Base-by-base conservation (phyloP, 2,888 invertebrate genomes). In the Nasonia oneida region DNA sequence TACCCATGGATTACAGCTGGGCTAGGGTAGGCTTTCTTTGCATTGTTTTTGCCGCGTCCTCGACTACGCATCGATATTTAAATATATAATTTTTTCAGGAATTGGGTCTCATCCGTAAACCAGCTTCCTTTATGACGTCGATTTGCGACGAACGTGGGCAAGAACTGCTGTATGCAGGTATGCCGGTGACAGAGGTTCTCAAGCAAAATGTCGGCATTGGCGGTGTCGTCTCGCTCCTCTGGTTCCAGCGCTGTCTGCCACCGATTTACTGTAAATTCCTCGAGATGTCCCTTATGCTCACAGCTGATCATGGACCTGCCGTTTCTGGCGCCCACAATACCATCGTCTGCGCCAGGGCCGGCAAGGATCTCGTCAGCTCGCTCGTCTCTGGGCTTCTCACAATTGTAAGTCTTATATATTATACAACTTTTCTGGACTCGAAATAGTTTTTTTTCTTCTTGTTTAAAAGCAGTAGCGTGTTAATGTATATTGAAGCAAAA, bases 1-100 rank as follows among this genome's bases (percentile, higher is more conserved):
- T 99, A n/a, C 99, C 99, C 12, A 99, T 99, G 99, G 99, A 99
- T 94, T 99, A 98, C 94, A 98, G 97, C 88, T 99, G 99, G 99
- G 99, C 99, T 0, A 96, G 98, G 93, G 96, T 95, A 87, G 93
- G 94, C 93, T n/a, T 57, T 23, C 1, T 53, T 82, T 81, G 6
- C 39, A 50, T n/a, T 2, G 33, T 42, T 47, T 70, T 80, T 53
- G 18, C n/a, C 23, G 14, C 2, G 2, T 4, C 5, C 37, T 23
- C 50, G 8, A 53, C 15, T 61, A 12, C n/a, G n/a, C 4, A 18
- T 57, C 57, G 12, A 47, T 47, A 1, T 10, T 47, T 47, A 47
- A 47, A 47, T 57, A 18, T 23, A 61, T n/a, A 6, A n/a, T 61
- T 61, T n/a, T 6, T 61, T 61, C 57, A 97, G 96, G 99, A 99